Evolutionary conservation across 64 coral and sea anemone genomes (phyloP), one percentile per base, ranked within the genome.

Genomic region (Astreopora myriophthalma): DNA sequence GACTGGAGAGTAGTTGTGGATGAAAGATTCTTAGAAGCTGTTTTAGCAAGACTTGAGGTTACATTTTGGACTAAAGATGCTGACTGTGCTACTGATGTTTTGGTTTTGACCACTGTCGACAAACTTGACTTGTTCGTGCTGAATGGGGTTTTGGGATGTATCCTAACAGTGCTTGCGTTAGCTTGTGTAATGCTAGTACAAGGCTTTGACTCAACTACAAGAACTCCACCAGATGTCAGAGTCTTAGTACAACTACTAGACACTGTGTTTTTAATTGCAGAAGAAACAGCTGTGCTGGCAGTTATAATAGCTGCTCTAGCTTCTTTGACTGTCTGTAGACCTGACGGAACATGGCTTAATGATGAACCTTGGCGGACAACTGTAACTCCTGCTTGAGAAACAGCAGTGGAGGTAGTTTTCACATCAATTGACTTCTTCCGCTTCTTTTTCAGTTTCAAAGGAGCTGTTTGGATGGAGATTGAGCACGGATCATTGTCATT

Each of bases 381-480:
- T 1, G 52, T 25, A 64, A 20, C 8, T 64, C 1, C 35, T 75
- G 38, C 52, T 17, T 44, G 24, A 85, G 71, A 22, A 27, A 28
- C 60, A 27, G n/a, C 32, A 14, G 29, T 13, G 34, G 40, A 46
- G 19, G 27, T 36, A 36, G 27, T 16, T 60, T 82, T 83, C 22
- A 23, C 49, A 49, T 40, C 63, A 35, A 30, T 73, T 36, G 68
- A 65, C 76, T 86, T 76, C 36, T 85, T 92, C 24, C 28, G 31
- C 48, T 86, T 92, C 79, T 92, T 92, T 60, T 85, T 92, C 14
- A 92, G 23, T 37, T 57, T 92, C 5, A 69, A 70, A 64, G 80
- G 66, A 58, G 90, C n/a, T 39, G 90, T 92, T 74, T 92, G 90
- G 29, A 92, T 61, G 11, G 80, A 66, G 12, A 92, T 92, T 23